Base-by-base conservation (phyloP, 1,140 invertebrate species). In the Drosophila simulans region DNA sequence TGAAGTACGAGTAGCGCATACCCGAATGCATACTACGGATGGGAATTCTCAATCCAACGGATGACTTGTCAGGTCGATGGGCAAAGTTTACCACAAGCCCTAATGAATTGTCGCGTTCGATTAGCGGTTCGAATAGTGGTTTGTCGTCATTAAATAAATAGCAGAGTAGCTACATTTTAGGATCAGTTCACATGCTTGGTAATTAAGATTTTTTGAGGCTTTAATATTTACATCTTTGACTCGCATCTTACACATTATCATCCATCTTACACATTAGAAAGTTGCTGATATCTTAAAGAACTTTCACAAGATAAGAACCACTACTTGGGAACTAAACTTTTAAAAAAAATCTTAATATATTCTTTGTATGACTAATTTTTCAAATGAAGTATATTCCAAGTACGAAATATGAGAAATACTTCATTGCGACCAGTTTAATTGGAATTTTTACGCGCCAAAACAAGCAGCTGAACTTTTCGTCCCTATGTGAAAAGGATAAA, bases 111-210 rank as follows among this genome's bases (percentile, higher is more conserved):
- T 75, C 77, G 58, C 39, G 42, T 52, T 80, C 46, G 65, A 80
- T 81, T 81, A 81, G 78, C 71, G 66, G 71, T 43, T 76, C 46
- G 39, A 63, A 48, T 76, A 71, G 65, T 51, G 57, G 42, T 39
- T 3, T 40, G 31, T 11, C 37, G 37, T 52, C 40, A 27, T 4
- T 17, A 25, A 35, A 31, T 39, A 10, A n/a, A 25, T 46, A 11
- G n/a, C 5, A 27, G 10, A 4, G 7, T 12, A 46, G n/a, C 22
- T 64, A 8, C 0, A 31, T 4, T 11, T 4, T 15, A 15, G 22
- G 22, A 11, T 60, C 25, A 13, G 31, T 3, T 3, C 1, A 2
- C 4, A 11, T 11, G 0, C 8, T 43, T 42, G 4, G 1, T 7
- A 3, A 17, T 42, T 11, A 13, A 0, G 12, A 13, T 37, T 13